Evolutionary conservation across 2,797 vertebrate species (phyloP).

Genomic region (Distichodus sexfasciatus): DNA sequence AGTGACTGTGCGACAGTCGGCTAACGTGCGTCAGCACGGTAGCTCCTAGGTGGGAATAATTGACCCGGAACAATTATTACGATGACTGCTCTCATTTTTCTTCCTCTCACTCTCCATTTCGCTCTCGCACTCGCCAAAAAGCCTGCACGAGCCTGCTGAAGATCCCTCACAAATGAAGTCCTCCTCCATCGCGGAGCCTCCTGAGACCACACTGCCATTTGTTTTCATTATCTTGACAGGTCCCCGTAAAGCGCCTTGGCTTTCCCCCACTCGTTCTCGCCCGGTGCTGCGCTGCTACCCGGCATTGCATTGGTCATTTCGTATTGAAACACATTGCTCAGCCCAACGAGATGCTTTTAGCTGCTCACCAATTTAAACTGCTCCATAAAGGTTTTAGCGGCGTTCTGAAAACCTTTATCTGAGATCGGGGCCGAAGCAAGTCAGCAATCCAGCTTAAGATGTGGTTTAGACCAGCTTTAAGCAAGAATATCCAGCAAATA

Average conservation of each 20-base stretch:
- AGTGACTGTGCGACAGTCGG: constrained; percentile 30
- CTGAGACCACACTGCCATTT: constrained; percentile 70
- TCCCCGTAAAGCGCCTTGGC: constrained; percentile 64
- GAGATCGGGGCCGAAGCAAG: too few relatives aligned
- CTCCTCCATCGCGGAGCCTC: constrained; percentile 66
- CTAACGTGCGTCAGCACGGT: constrained; percentile 67
- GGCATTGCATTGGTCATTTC: neutral
- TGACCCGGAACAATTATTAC: constrained; percentile 80
- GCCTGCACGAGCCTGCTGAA: constrained; percentile 41
- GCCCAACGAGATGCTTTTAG: too few relatives aligned
- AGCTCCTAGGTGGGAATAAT: constrained; percentile 74
- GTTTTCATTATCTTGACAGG: constrained; percentile 82
- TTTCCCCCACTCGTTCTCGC: constrained; percentile 16
- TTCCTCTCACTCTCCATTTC: constrained; percentile 14
- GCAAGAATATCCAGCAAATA: too few relatives aligned
- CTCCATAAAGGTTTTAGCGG: too few relatives aligned
- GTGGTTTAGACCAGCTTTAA: too few relatives aligned
- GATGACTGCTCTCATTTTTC: constrained; percentile 59
- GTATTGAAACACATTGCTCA: too few relatives aligned
- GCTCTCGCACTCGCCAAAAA: constrained; percentile 9
- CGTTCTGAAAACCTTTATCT: too few relatives aligned
- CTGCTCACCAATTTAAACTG: too few relatives aligned
- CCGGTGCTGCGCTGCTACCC: constrained; percentile 27
- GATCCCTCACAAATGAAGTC: constrained; percentile 74
- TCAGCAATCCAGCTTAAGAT: too few relatives aligned